Conservation (phyloP, 1,140 invertebrate species). For the Metopolophium dirhodum region DNA sequence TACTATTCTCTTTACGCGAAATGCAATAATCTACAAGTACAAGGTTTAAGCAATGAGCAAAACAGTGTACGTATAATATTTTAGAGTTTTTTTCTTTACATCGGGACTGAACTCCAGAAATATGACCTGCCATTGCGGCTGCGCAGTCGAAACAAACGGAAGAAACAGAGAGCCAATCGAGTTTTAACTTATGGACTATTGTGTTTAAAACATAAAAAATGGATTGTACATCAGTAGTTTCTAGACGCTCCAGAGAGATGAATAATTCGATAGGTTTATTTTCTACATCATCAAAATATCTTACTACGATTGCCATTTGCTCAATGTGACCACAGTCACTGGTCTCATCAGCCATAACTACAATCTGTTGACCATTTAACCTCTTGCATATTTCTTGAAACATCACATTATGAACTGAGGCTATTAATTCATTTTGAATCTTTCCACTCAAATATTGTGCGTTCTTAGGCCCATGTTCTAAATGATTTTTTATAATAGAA, state of each 20-base stretch:
- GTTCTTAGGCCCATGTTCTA: conserved; percentile 22
- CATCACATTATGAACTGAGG: conserved; percentile 44
- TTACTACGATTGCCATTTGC: conserved; percentile 25
- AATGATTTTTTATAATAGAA: background rate
- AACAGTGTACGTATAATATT: too few species aligned
- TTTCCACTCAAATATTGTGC: conserved; percentile 9
- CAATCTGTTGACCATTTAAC: background rate
- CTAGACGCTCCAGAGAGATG: background rate
- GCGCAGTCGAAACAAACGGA: too few species aligned
- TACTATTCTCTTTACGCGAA: too few species aligned
- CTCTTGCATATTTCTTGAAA: background rate
- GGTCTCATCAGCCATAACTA: conserved; percentile 47
- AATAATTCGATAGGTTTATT: conserved; percentile 14
- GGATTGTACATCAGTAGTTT: background rate
- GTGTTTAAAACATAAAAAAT: conserved; percentile 2
- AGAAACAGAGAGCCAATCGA: too few species aligned
- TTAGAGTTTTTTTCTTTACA: too few species aligned
- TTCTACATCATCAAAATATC: conserved; percentile 28
- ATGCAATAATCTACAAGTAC: too few species aligned
- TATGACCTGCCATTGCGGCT: too few species aligned
- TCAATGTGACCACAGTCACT: conserved; percentile 42
- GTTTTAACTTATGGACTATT: too few species aligned
- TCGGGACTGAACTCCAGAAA: too few species aligned
- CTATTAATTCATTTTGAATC: too few species aligned
- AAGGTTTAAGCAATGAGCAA: too few species aligned